These are phyloP conservation scores for Laticauda colubrina DNA, from an alignment of 2,113 vertebrate genomes.

Conservation along the genomic window DNA sequence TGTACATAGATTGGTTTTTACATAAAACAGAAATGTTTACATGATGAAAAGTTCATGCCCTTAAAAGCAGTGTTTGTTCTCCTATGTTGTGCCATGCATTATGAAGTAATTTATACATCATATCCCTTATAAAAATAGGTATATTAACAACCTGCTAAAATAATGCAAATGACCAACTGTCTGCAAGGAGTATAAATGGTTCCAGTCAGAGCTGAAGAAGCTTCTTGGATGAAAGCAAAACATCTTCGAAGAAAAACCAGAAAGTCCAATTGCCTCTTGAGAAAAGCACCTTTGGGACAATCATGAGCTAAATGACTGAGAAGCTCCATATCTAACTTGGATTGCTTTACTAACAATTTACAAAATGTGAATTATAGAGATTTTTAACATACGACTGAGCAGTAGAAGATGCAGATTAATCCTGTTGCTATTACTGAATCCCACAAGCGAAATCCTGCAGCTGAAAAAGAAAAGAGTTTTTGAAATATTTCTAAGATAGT, in stretches of 20 bases:
- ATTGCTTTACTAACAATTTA: neutral
- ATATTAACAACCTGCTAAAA: too few species aligned
- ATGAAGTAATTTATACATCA: too few species aligned
- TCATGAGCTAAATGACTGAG: too few species aligned
- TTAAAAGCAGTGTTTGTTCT: neutral
- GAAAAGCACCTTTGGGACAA: too few species aligned
- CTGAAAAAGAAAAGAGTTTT: constrained; percentile 59
- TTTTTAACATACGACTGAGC: constrained; percentile 77
- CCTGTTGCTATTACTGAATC: constrained; percentile 84
- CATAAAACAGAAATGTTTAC: neutral
- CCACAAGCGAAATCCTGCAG: constrained; percentile 86
- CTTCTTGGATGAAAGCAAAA: too few species aligned
- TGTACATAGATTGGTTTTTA: neutral
- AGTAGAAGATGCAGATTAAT: constrained; percentile 88
- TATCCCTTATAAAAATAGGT: too few species aligned
- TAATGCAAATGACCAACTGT: too few species aligned
- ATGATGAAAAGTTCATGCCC: neutral
- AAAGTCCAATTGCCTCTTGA: too few species aligned
- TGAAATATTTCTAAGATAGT: neutral
- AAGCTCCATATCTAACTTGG: neutral
- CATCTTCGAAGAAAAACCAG: too few species aligned
- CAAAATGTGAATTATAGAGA: neutral
- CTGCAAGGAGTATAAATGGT: too few species aligned
- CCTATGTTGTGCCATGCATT: too few species aligned
- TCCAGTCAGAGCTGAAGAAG: too few species aligned